Evolutionary conservation across 1,140 invertebrate species (phyloP).

Genomic region (Anastatus disparis): DNA sequence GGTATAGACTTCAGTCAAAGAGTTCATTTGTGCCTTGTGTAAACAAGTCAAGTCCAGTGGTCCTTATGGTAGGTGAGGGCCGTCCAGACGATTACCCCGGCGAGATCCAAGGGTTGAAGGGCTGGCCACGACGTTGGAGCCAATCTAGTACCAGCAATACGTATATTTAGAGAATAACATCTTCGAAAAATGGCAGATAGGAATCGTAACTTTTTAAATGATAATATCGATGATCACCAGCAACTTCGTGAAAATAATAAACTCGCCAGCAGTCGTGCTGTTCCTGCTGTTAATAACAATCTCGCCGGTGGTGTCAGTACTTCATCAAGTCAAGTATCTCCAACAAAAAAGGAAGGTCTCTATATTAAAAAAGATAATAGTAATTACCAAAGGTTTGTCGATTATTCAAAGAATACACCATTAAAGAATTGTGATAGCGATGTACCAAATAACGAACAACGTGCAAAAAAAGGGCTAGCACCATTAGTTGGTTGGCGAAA

Average conservation of each 20-base stretch:
- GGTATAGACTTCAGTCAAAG: constrained; percentile 17
- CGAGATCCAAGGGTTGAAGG: constrained; percentile 59
- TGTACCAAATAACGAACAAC: background rate
- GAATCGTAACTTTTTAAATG: constrained; percentile 44
- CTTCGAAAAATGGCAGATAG: constrained; percentile 47
- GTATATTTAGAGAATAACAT: constrained; percentile 56
- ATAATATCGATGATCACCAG: constrained; percentile 31
- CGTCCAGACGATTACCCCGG: constrained; percentile 45
- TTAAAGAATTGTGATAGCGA: background rate
- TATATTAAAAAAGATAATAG: constrained; percentile 43
- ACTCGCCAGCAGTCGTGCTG: background rate
- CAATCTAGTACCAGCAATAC: constrained; percentile 50
- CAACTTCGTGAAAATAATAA: background rate
- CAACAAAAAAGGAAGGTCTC: constrained; percentile 45
- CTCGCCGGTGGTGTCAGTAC: background rate
- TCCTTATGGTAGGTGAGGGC: constrained; percentile 61
- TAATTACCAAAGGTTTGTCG: constrained; percentile 37
- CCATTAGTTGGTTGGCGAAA: constrained; percentile 61
- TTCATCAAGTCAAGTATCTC: background rate
- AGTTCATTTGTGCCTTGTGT: background rate
- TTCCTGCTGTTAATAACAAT: constrained; percentile 10
- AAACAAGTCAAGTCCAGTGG: constrained; percentile 24
- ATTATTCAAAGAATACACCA: constrained; percentile 27
- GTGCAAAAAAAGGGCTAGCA: constrained; percentile 43
- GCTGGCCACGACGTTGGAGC: constrained; percentile 61